phyloP scores from a whole-genome alignment of 1,140 invertebrate species.

The Hestina assimilis region DNA sequence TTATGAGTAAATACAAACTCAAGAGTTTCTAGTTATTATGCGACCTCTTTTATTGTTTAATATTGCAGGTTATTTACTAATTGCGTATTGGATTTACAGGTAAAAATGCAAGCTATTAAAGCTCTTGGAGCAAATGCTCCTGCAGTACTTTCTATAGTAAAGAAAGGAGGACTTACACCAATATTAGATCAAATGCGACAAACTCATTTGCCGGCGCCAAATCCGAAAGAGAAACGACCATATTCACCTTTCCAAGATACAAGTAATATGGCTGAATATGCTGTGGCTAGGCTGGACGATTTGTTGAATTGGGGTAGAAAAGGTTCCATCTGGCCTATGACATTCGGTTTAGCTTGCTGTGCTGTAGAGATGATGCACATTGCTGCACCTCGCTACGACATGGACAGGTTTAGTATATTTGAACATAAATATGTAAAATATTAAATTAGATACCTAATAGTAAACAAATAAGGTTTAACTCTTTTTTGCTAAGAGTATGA shows the following conservation, averaged over 20 bases:
- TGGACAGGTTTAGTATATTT: conserved; percentile 84
- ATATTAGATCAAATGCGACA: conserved; percentile 61
- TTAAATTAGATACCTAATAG: too few relatives aligned
- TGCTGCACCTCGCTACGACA: conserved; percentile 97
- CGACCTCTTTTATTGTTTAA: conserved; percentile 5
- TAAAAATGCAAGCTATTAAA: conserved; percentile 67
- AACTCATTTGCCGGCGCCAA: conserved; percentile 71
- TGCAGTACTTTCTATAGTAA: conserved; percentile 51
- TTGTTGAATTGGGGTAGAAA: conserved; percentile 96
- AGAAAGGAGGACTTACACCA: conserved; percentile 64
- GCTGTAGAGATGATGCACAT: conserved; percentile 99
- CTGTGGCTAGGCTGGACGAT: conserved; percentile 92
- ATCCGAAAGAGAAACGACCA: conserved; percentile 55
- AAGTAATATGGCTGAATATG: conserved; percentile 85
- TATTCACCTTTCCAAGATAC: conserved; percentile 87
- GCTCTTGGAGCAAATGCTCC: conserved; percentile 56
- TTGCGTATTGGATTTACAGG: conserved; percentile 41
- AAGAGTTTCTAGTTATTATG: neutral
- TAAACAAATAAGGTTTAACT: too few relatives aligned
- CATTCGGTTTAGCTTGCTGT: conserved; percentile 98
- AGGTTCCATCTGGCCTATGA: conserved; percentile 96
- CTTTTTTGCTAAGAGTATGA: too few relatives aligned
- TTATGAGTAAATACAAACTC: neutral
- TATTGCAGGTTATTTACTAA: conserved; percentile 8
- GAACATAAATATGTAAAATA: neutral